Evolutionary conservation across 2,113 vertebrate genomes (phyloP), one percentile per base, ranked within the genome.

Genomic region (Procavia capensis): DNA sequence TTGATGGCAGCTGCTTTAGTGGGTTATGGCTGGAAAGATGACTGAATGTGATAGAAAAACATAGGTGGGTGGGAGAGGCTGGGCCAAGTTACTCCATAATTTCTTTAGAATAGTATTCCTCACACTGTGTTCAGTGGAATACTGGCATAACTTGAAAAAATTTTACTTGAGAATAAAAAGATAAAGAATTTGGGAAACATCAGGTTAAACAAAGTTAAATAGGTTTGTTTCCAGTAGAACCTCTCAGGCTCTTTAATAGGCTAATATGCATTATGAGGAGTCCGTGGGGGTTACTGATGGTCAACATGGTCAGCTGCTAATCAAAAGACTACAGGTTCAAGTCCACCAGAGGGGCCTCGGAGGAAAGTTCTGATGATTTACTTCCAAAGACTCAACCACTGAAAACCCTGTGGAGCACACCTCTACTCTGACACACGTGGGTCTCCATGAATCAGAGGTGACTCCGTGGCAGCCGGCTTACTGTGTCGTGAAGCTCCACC

Each of bases 191-290:
- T 82, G 61, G 74, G 39, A 39, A 86, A 24, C 17, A 20, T 50
- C 19, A 63, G 0, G 6, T 87, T 81, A 84, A 95, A 81, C 8
- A n/a, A 72, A 90, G 89, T 29, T 88, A 54, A 92, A 90, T 31
- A 41, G 43, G 2, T 82, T 90, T 84, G 66, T 92, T 92, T 92
- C 43, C 88, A 45, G 50, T 10, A 95, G 90, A 76, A 75, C 9
- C 83, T 86, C 66, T 66, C 54, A 9, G 76, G 92, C 61, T 16
- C 70, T 72, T 95, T 74, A 50, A 4, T 66, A 39, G 43, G 11
- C 11, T 91, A 68, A 64, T 27, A 19, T 29, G 50, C 11, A 45
- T 72, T 68, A 29, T 72, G 5, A 72, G 20, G 36, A 72, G 36
- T 24, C 70, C 70, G 3, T 72, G 19, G 70, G 70, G 9, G 36